Evolutionary conservation across 1,140 invertebrate genomes (phyloP), one percentile per base, ranked within the genome.

Genomic region (Venturia canescens): DNA sequence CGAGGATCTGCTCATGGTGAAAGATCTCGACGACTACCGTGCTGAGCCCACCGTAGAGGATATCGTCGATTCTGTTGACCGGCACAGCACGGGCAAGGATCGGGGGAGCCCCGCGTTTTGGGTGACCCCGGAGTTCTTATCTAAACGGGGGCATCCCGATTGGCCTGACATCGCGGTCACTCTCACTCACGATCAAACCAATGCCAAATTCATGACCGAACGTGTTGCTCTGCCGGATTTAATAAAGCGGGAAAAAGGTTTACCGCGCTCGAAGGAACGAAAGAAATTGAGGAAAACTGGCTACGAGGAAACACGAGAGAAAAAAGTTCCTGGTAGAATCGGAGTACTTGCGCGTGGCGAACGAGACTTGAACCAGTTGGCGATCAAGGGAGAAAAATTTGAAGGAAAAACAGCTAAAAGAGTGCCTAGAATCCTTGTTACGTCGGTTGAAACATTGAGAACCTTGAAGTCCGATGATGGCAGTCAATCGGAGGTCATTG

Each of bases 151-250:
- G 18, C 67, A 79, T 18, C 48, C 69, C 1, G 72, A 81, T 11
- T 18, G 81, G 13, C 85, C 84, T 0, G 50, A 83, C 3, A 67
- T 88, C 7, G 38, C 80, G 0, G 29, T 80, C 4, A 53, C 76
- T 0, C 53, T 67, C 7, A 84, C 16, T 0, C 84, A 79, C 1
- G 83, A 80, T 16, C 80, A 87, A 11, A 53, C 75, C 16, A 84
- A 83, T 16, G 7, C 84, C 16, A 23, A 87, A 15, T 82, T 80
- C 0, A 84, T 90, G 4, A 82, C 92, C 6, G 89, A 90, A 70
- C 88, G 91, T 80, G 84, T 93, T 50, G 90, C 86, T 27, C 81
- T 92, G 7, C 92, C 93, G 0, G 75, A 83, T 4, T 81, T 89
- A 16, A 91, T 91, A 3, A 80, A 83, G 69, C 85, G 90, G 78